These are phyloP conservation scores for Leptinotarsa undecemlineata DNA, from an alignment of 1,140 invertebrate genomes.

Conservation along the genomic window DNA sequence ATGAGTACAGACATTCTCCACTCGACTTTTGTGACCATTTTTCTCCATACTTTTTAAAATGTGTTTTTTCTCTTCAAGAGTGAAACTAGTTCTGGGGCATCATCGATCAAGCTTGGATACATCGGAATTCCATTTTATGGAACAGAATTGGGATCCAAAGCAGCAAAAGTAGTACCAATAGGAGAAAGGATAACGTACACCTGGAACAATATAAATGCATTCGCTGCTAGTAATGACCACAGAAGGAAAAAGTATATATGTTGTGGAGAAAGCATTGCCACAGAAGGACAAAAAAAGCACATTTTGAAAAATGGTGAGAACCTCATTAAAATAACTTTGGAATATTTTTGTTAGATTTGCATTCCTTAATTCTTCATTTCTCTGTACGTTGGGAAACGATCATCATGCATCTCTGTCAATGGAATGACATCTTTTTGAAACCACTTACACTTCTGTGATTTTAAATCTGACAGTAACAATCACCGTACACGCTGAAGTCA, in stretches of 20 bases:
- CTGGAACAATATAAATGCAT: constrained; percentile 73
- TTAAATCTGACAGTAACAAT: no score
- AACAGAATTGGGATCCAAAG: constrained; percentile 13
- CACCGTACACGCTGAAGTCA: no score
- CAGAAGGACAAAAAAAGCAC: constrained; percentile 58
- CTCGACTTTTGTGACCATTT: no score
- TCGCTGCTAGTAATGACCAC: constrained; percentile 46
- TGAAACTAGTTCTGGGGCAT: background rate
- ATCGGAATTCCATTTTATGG: constrained; percentile 37
- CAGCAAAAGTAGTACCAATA: constrained; percentile 31
- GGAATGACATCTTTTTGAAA: no score
- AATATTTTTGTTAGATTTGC: no score
- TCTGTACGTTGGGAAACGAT: no score
- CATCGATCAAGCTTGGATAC: constrained; percentile 25
- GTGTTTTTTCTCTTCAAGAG: background rate
- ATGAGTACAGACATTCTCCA: no score
- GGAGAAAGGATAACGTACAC: constrained; percentile 66
- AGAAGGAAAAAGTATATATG: constrained; percentile 33
- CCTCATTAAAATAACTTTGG: background rate
- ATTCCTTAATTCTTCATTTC: no score
- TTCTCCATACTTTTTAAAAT: no score
- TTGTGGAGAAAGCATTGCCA: constrained; percentile 25
- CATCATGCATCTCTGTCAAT: no score
- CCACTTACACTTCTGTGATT: no score
- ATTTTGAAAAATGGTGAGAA: constrained; percentile 68